Base-by-base conservation (phyloP, 2,797 vertebrate genomes). In the Phrynocephalus forsythii region DNA sequence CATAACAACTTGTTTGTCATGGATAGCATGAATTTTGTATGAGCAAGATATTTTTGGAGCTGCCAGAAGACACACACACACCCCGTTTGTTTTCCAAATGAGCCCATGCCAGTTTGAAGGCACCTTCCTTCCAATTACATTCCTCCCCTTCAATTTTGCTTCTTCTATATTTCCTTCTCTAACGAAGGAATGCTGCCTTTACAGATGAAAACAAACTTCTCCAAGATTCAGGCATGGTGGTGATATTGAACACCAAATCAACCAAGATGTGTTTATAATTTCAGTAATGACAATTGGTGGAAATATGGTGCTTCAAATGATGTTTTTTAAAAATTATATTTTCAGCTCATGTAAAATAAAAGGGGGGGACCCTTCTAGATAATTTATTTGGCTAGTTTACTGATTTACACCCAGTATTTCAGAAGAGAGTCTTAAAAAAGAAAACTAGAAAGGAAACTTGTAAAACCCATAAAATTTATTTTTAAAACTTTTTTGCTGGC, bases 1-100 rank as follows among this genome's bases (percentile, higher is more conserved):
- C 83, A 81, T 88, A 81, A 81, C 87, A 85, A 88, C 68, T 75
- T 85, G 78, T 88, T 88, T 82, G 60, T 56, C 83, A 88, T 81
- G 20, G 83, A 75, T 85, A 81, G 22, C 78, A 82, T 88, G 71
- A 75, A 88, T 88, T 85, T 88, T 88, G 50, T 71, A 88, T 82
- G 83, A 76, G 87, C 48, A 38, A 4, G 24, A 30, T 88, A 76
- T 85, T 85, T 88, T 88, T 85, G 66, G 77, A 85, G 44, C 71
- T 85, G 60, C 60, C n/a, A 81, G 71, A 52, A 60, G 44, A 85
- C n/a, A n/a, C n/a, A n/a, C n/a, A n/a, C n/a, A n/a, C n/a, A n/a
- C 38, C 38, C 38, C 68, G 80, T 85, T 83, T 85, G 71, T 44
- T 68, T 88, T 81, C 78, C 71, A 85, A 52, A 88, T 76, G 44